phyloP scores from a whole-genome alignment of 2,113 vertebrate species.

The Fulica atra region DNA sequence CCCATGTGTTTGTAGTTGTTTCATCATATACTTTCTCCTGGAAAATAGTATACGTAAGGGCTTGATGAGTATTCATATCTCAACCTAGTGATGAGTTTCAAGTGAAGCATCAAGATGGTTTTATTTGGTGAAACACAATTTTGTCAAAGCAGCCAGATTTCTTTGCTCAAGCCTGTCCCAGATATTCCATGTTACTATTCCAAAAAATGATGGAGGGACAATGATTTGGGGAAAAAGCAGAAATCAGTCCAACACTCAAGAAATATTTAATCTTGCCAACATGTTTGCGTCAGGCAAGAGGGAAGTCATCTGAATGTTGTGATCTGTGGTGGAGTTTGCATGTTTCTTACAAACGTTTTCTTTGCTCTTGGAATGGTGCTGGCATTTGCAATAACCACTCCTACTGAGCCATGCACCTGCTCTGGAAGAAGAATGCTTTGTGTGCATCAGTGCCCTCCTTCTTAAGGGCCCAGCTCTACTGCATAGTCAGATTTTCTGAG shows the following conservation, averaged over 20 bases:
- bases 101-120: not conserved
- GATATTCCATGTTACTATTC: not conserved
- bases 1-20: not conserved
- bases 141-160: not conserved
- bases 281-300: accelerated
- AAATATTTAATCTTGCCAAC: not conserved
- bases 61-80: not conserved
- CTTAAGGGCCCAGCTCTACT: not conserved
- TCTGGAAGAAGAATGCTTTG: not conserved
- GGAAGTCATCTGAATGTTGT: accelerated
- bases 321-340: not conserved
- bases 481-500: not conserved
- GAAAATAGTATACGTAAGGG: not conserved
- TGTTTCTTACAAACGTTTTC: not conserved
- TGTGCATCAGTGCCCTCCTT: not conserved
- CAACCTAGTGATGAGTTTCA: not conserved
- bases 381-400: not conserved
- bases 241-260: not conserved
- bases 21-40: not conserved
- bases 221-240: not conserved
- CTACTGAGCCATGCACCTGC: not conserved
- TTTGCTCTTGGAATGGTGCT: not conserved
- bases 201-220: not conserved
- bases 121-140: not conserved
- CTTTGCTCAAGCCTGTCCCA: not conserved